Percentiles rank a stretch among this genome's conserved stretches.
These are phyloP conservation scores for Nothoprocta pentlandii DNA, from an alignment of 2,113 vertebrate genomes.

Conservation along the genomic window DNA sequence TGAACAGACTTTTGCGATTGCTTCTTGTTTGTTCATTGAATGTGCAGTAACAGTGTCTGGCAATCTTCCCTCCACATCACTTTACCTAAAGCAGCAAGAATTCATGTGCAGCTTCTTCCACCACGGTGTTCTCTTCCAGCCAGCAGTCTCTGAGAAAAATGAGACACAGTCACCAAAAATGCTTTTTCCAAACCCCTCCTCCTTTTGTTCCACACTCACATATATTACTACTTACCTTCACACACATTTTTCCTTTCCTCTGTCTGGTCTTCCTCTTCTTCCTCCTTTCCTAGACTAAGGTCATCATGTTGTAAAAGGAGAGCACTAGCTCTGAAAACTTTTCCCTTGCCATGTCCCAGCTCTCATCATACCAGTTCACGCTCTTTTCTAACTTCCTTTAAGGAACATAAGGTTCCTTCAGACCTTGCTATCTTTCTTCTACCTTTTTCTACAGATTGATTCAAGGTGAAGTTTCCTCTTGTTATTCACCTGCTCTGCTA, in stretches of 20 bases:
- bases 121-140: conserved; percentile 2
- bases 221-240: background rate
- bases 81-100: conserved; percentile 37
- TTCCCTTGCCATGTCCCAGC: background rate
- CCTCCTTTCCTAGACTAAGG: background rate
- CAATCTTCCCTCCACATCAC: conserved; percentile 13
- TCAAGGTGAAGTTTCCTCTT: background rate
- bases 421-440: background rate
- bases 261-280: background rate
- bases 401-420: background rate
- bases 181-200: background rate
- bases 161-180: background rate
- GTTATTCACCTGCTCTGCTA: background rate
- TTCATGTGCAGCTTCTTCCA: background rate
- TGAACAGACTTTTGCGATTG: conserved; percentile 67
- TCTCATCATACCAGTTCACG: background rate
- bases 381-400: background rate
- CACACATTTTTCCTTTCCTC: background rate
- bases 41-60: conserved; percentile 62
- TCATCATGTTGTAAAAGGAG: background rate
- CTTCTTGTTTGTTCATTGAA: conserved; percentile 63
- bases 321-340: background rate
- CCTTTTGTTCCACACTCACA: background rate
- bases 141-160: background rate
- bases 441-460: background rate